These are phyloP conservation scores for Pedionomus torquatus DNA, from an alignment of 2,113 vertebrate genomes.

Conservation along the genomic window DNA sequence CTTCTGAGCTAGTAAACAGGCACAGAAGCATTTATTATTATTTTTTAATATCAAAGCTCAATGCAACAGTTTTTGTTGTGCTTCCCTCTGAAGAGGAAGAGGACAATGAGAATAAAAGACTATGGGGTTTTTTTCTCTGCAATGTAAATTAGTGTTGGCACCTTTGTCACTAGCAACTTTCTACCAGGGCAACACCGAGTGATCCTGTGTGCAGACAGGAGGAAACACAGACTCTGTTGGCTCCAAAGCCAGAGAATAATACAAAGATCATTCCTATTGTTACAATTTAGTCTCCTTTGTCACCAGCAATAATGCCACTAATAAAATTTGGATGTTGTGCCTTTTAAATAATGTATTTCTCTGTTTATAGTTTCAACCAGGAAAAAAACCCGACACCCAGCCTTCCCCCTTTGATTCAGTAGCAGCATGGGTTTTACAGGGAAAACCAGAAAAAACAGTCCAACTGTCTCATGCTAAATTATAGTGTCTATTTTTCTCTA, in stretches of 20 bases:
- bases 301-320: background rate
- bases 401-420: background rate
- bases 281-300: background rate
- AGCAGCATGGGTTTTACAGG: background rate
- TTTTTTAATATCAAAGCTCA: background rate
- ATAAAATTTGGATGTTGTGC: background rate
- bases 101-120: background rate
- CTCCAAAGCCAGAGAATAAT: background rate
- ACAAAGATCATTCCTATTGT: background rate
- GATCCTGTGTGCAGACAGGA: background rate
- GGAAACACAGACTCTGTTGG: background rate
- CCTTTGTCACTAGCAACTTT: background rate
- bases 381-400: no score
- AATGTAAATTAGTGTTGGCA: background rate
- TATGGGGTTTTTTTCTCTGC: background rate
- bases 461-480: background rate
- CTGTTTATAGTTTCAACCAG: fast-evolving
- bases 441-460: background rate
- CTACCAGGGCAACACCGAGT: background rate
- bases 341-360: background rate
- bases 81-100: background rate
- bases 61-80: background rate
- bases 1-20: background rate
- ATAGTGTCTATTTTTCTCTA: background rate
- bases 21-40: background rate